phyloP scores from a whole-genome alignment of 30 jellyfish, hydroid and myxozoan genomes.

The Hydractinia echinata region DNA sequence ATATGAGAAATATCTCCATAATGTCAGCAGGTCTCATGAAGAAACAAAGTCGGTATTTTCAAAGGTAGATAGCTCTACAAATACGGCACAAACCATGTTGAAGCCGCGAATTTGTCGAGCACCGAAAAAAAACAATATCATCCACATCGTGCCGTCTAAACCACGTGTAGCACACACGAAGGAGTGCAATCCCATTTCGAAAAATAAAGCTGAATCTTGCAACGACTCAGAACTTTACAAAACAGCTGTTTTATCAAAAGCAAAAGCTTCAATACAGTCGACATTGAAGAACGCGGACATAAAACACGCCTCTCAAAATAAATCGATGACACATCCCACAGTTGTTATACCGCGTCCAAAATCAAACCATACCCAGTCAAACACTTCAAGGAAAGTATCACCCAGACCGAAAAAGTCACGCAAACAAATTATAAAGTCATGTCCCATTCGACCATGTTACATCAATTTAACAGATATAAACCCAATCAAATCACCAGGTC shows the following conservation, averaged over 20 bases:
- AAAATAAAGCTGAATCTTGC: background rate
- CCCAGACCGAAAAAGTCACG: background rate
- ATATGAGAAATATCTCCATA: constrained; percentile 16
- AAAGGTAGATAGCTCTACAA: background rate
- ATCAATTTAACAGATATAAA: background rate
- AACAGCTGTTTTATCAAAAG: background rate
- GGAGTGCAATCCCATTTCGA: background rate
- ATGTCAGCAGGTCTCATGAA: background rate
- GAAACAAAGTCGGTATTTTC: background rate
- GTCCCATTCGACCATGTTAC: no score
- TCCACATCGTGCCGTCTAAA: constrained; percentile 14
- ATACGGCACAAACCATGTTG: background rate
- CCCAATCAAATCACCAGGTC: background rate
- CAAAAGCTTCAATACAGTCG: background rate
- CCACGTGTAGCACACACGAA: background rate
- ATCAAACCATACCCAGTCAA: background rate
- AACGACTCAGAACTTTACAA: background rate
- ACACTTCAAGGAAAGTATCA: background rate
- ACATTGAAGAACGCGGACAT: background rate
- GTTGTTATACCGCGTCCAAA: background rate
- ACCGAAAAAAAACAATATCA: constrained; percentile 11
- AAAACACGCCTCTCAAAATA: background rate
- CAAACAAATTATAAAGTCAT: background rate
- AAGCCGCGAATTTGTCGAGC: constrained; percentile 12
- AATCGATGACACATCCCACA: background rate